Conservation (phyloP, 2,888 invertebrate species). For the Phyllotreta cruciferae region DNA sequence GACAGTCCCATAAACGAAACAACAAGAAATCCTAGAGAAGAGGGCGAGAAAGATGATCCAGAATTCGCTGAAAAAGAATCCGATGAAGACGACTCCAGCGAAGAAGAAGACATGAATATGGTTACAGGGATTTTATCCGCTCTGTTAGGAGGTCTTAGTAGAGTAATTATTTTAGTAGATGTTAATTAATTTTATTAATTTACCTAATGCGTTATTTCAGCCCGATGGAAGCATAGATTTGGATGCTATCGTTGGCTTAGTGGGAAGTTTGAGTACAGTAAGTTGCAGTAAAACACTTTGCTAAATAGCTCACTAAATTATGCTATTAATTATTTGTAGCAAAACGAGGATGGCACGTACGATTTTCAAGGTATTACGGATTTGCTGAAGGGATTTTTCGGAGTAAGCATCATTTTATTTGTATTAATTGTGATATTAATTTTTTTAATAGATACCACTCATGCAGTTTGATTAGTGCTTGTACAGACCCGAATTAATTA, state of each 20-base stretch:
- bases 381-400: conserved; percentile 56
- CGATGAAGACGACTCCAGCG: conserved; percentile 42
- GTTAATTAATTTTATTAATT: conserved; percentile 7
- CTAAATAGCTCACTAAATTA: conserved; percentile 2
- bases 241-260: conserved; percentile 57
- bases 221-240: conserved; percentile 59
- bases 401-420: conserved; percentile 48
- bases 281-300: conserved; percentile 34
- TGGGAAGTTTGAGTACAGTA: conserved; percentile 59
- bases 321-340: conserved; percentile 45
- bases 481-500: not conserved
- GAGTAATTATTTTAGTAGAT: conserved; percentile 46
- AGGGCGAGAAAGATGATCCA: conserved; percentile 38
- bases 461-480: not conserved
- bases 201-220: conserved; percentile 44
- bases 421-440: not conserved
- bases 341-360: conserved; percentile 58
- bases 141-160: conserved; percentile 58
- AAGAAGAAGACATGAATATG: conserved; percentile 53
- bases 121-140: conserved; percentile 56
- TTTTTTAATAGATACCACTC: not conserved
- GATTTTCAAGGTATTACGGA: conserved; percentile 58
- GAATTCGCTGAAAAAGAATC: conserved; percentile 35
- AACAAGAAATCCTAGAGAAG: conserved; percentile 40
- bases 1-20: conserved; percentile 21